These are phyloP conservation scores for Pemphredon lugubris DNA, from an alignment of 2,888 invertebrate species.

Conservation along the genomic window DNA sequence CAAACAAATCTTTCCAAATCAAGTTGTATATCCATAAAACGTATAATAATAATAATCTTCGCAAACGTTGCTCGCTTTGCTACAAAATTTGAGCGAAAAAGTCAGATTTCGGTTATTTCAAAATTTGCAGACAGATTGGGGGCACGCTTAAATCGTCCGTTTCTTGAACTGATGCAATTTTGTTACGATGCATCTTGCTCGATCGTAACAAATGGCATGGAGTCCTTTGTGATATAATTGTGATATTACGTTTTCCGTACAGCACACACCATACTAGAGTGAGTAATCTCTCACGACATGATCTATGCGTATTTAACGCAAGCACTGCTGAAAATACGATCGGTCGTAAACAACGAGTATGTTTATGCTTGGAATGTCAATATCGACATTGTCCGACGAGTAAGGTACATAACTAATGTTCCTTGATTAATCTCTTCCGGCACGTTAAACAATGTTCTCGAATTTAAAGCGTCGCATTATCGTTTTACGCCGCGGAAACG, in stretches of 20 bases:
- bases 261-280: no score
- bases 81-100: no score
- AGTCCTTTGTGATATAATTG: no score
- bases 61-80: no score
- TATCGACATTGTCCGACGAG: conserved; percentile 27
- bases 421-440: conserved; percentile 35
- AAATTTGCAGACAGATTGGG: no score
- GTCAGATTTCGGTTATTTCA: not conserved
- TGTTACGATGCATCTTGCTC: no score
- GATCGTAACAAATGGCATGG: no score
- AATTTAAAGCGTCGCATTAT: not conserved
- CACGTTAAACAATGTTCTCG: conserved; percentile 14
- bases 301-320: conserved; percentile 25
- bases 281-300: conserved; percentile 1
- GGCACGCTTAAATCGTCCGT: no score
- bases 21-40: conserved; percentile 10
- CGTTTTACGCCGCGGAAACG: not conserved
- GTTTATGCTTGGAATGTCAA: conserved; percentile 39
- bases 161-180: no score
- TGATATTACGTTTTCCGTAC: no score
- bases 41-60: not conserved
- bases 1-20: conserved; percentile 21
- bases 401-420: conserved; percentile 36
- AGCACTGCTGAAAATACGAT: conserved; percentile 34
- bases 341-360: conserved; percentile 33